Evolutionary conservation across 2,113 vertebrate species (phyloP).

Genomic region (Cyanistes caeruleus): DNA sequence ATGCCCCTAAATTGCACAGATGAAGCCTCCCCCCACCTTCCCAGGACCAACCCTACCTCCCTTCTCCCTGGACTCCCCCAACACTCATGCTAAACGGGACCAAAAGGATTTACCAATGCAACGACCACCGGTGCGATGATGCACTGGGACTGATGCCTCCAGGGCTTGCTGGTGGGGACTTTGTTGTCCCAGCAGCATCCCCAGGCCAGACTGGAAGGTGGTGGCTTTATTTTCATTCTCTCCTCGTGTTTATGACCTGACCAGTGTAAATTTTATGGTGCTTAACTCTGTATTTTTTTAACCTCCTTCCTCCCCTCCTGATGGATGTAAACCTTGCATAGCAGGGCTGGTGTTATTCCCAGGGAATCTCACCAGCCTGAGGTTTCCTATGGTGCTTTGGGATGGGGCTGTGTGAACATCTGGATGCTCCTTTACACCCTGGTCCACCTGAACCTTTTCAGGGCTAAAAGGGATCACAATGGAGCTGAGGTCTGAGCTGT

Average conservation of each 20-base stretch:
- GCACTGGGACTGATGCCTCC: background rate
- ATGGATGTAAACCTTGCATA: background rate
- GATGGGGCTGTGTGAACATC: background rate
- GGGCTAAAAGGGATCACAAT: background rate
- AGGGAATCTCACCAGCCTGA: background rate
- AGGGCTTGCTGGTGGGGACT: background rate
- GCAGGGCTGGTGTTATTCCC: background rate
- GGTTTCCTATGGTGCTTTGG: slow-evolving; percentile 40
- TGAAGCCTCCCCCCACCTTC: background rate
- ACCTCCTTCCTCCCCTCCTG: background rate
- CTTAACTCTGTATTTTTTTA: slow-evolving; percentile 52
- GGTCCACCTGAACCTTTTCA: background rate
- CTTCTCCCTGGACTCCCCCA: background rate
- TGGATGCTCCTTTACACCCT: background rate
- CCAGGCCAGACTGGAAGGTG: background rate
- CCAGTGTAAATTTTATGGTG: slow-evolving; percentile 72
- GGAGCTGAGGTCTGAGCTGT: background rate
- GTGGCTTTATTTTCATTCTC: slow-evolving; percentile 29
- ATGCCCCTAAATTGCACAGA: slow-evolving; percentile 3
- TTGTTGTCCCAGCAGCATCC: background rate
- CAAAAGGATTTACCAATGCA: slow-evolving; percentile 10
- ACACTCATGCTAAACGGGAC: background rate
- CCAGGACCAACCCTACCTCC: background rate
- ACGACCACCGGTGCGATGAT: background rate
- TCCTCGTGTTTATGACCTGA: slow-evolving; percentile 54